A percentile compares a stretch with the other conserved stretches of the same genome.
These are phyloP conservation scores for Tylochromis polylepis DNA, from an alignment of 2,113 vertebrate genomes.

Conservation along the genomic window DNA sequence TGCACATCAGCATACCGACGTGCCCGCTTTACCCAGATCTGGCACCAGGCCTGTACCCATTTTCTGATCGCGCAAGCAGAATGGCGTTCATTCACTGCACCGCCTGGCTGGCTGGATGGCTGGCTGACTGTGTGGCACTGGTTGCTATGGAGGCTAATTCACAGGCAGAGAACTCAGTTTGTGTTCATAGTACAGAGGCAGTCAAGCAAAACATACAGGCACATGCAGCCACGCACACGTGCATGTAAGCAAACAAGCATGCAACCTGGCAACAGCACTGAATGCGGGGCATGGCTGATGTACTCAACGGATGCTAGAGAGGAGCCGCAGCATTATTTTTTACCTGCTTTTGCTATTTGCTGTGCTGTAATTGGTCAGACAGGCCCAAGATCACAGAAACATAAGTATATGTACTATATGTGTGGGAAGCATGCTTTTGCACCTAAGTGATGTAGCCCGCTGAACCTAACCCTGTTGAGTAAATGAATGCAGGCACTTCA, in stretches of 20 bases:
- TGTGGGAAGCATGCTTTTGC: neutral
- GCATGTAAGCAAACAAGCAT: neutral
- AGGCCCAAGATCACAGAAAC: neutral
- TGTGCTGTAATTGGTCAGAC: neutral
- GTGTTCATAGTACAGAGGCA: slow-evolving; percentile 25
- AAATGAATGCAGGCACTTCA: neutral
- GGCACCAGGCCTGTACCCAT: slow-evolving; percentile 50
- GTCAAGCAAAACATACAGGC: slow-evolving; percentile 15
- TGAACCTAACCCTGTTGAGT: neutral
- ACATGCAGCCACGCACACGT: neutral
- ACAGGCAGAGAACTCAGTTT: slow-evolving; percentile 39
- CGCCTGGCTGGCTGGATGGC: slow-evolving; percentile 13
- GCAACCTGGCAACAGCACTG: slow-evolving; percentile 45
- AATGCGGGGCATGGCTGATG: neutral
- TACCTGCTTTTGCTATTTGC: neutral
- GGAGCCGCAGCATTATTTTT: neutral
- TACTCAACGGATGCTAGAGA: neutral
- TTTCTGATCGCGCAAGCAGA: slow-evolving; percentile 38
- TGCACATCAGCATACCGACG: slow-evolving; percentile 1
- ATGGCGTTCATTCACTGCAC: slow-evolving; percentile 34
- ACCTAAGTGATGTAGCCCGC: neutral
- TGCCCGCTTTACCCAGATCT: slow-evolving; percentile 30
- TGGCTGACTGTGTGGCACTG: slow-evolving; percentile 41
- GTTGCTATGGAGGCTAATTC: slow-evolving; percentile 74
- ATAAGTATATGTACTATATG: neutral